Evolutionary conservation across 2,113 vertebrate genomes (phyloP).

Genomic region (Campylomormyrus tamandua): DNA sequence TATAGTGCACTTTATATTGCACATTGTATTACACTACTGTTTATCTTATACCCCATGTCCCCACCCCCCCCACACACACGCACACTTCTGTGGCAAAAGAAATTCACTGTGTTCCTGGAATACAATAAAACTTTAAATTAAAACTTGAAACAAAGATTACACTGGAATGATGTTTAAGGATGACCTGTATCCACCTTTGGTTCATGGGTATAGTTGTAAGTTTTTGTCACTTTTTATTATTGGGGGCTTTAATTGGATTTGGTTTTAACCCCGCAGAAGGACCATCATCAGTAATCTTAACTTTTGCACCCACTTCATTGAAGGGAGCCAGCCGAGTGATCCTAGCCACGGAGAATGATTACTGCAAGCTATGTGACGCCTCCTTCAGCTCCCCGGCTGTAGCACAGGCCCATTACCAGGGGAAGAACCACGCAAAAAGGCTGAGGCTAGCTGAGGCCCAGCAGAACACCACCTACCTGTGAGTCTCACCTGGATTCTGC

Average conservation of each 20-base stretch:
- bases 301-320: conserved; percentile 40
- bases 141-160: neutral
- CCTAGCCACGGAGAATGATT: conserved; percentile 94
- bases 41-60: neutral
- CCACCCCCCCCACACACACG: too few species aligned
- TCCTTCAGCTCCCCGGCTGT: conserved; percentile 93
- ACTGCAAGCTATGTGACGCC: conserved; percentile 95
- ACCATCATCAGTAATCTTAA: neutral
- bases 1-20: neutral
- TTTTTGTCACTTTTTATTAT: neutral
- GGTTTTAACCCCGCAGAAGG: neutral
- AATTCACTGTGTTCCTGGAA: neutral
- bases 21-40: neutral
- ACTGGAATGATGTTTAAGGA: neutral
- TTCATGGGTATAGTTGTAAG: neutral
- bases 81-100: neutral
- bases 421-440: conserved; percentile 93
- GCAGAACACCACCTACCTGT: conserved; percentile 72
- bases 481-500: conserved; percentile 47
- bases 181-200: neutral
- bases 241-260: neutral
- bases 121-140: neutral
- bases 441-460: conserved; percentile 86
- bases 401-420: conserved; percentile 94
- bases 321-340: conserved; percentile 86